phyloP scores from a whole-genome alignment of 2,797 vertebrate genomes.

The Brachyalestes nurse region DNA sequence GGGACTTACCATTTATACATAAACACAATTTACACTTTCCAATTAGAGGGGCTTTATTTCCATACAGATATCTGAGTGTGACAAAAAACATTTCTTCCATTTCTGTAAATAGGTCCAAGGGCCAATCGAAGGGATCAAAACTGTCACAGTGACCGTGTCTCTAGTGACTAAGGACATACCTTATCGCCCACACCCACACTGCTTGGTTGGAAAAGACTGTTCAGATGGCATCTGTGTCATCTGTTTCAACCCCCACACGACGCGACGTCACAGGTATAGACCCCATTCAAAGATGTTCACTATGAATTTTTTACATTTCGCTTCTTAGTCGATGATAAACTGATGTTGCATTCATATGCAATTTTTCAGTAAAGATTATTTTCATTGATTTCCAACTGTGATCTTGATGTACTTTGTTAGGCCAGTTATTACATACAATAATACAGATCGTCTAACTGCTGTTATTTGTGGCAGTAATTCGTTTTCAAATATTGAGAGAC shows the following conservation, averaged over 20 bases:
- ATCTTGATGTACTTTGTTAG: too few relatives aligned
- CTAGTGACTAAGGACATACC: constrained; percentile 93
- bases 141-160: constrained; percentile 85
- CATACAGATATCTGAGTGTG: too few relatives aligned
- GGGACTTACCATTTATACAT: constrained; percentile 56
- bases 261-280: constrained; percentile 83
- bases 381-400: too few relatives aligned
- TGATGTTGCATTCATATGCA: too few relatives aligned
- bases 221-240: constrained; percentile 83
- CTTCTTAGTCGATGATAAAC: too few relatives aligned
- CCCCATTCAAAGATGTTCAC: not conserved
- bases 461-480: too few relatives aligned
- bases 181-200: constrained; percentile 91
- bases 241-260: constrained; percentile 78
- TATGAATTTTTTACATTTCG: not conserved
- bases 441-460: too few relatives aligned
- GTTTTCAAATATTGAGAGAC: too few relatives aligned
- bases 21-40: constrained; percentile 19
- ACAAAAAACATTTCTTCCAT: constrained; percentile 1
- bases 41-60: not conserved
- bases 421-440: too few relatives aligned
- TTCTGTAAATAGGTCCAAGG: constrained; percentile 82
- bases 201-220: constrained; percentile 96
- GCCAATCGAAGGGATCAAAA: constrained; percentile 76
- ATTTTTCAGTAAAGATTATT: too few relatives aligned